Base-by-base conservation (phyloP, 2,797 vertebrate species). In the Chaenodraco wilsoni region DNA sequence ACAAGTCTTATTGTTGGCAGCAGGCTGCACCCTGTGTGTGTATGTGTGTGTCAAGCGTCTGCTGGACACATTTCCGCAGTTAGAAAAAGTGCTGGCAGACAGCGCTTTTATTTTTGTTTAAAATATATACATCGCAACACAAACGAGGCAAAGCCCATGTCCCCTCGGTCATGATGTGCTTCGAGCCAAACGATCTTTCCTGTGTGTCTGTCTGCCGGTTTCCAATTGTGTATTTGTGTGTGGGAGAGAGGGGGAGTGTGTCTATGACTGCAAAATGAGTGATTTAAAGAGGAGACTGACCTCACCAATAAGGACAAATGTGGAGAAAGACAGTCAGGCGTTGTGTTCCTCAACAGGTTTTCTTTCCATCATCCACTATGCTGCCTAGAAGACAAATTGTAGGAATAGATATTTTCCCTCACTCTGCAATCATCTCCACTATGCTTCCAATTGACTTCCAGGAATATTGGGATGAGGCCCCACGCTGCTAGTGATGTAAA, bases 1-100 rank as follows among this genome's bases (percentile, higher is more conserved):
- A 93, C 90, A 93, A 92, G 77, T 89, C 89, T 90, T 88, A 88
- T 84, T 91, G 87, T 92, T 92, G 90, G 86, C 88, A 88, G 81
- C 51, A 27, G 65, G 79, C 79, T 69, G 37, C 74, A 11, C 75
- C 83, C 76, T 65, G 61, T 59, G 77, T 69, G 79, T 27, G 37
- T 56, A n/a, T 58, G 56, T 58, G 56, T 37, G 40, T 79, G 72
- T 84, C 55, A 57, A 65, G 51, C 9, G 67, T 85, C 74, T 88
- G 82, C 72, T 60, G 64, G 72, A 85, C 82, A 87, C 78, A 88
- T 85, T 91, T 91, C 69, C 60, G 37, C 75, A 79, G 54, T 62
- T 64, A 80, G 69, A 86, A 80, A 82, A 81, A 89, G 66, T 72
- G 69, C 72, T 88, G 78, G 78, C 80, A 83, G 79, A 74, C 19